Base-by-base conservation (phyloP, 2,113 vertebrate species). In the Zootoca vivipara region DNA sequence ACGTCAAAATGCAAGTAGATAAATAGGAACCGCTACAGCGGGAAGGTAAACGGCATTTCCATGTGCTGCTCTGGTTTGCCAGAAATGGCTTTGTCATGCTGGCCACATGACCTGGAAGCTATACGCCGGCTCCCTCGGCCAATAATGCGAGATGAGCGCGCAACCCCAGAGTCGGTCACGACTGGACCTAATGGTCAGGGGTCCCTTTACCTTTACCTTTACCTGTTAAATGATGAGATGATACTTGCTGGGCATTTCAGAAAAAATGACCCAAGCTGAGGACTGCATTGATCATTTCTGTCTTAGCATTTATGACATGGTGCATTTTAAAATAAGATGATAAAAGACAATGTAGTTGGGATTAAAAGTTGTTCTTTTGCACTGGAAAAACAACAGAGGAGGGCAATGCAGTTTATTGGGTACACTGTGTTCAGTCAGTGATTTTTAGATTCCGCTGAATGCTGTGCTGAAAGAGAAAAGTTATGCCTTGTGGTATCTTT, bases 401-500 rank as follows among this genome's bases (percentile, higher is more conserved):
- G 62, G 38, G 58, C 58, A 46, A 22, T 20, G n/a, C 18, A 22
- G 81, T 81, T 0, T 85, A 90, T 38, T 87, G 52, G 52, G 5
- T 33, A 74, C 2, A 42, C n/a, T 26, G 1, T 24, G 7, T 78
- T 12, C 85, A 16, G 82, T 90, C 16, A 5, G 16, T 83, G n/a
- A 82, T 87, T 83, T 83, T 64, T 82, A 85, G 38, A 78, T 86
- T 24, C 46, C 80, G 88, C 84, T 89, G 89, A 91, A 93, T 77
- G 2, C 28, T 78, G 13, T 38, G 33, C 3, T 78, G 75, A 70
- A 83, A 90, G 83, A 90, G 72, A 78, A 2, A 20, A 22, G 16
- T 67, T 88, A 24, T n/a, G 75, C 65, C 88, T 65, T 91, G 92
- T 62, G 22, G 79, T 88, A 89, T 73, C 72, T 91, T 94, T 64